Evolutionary conservation across 2,888 invertebrate species (phyloP).

Genomic region (Hymenopus coronatus): DNA sequence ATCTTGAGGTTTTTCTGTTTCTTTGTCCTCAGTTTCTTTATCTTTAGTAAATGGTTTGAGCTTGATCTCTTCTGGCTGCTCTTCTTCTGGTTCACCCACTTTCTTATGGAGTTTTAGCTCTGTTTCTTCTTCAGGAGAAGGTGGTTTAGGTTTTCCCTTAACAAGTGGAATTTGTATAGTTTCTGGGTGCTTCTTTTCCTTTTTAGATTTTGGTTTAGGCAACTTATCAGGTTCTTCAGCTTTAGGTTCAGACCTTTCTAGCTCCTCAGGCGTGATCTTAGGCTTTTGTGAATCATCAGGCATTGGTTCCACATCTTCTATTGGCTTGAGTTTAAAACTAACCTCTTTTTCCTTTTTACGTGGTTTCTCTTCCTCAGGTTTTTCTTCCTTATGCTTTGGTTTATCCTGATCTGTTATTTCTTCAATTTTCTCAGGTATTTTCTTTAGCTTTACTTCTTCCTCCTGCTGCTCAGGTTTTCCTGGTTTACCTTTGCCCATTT

Average conservation of each 20-base stretch:
- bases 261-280: neutral
- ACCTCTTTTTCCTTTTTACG: conserved; percentile 27
- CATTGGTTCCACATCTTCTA: conserved; percentile 1
- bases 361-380: conserved; percentile 20
- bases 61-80: conserved; percentile 36
- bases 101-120: conserved; percentile 38
- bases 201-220: conserved; percentile 39
- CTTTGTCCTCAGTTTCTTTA: conserved; percentile 38
- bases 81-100: conserved; percentile 44
- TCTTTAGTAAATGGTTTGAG: conserved; percentile 44
- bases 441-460: conserved; percentile 53
- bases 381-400: conserved; percentile 39
- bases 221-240: conserved; percentile 37
- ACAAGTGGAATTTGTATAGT: conserved; percentile 41
- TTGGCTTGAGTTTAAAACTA: neutral
- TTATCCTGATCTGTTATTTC: conserved; percentile 39
- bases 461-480: conserved; percentile 36
- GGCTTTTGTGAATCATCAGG: neutral
- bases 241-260: conserved; percentile 27
- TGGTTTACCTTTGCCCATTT: conserved; percentile 40
- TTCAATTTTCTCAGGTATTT: conserved; percentile 47
- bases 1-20: conserved; percentile 38
- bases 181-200: conserved; percentile 39
- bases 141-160: conserved; percentile 38
- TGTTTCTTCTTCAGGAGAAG: conserved; percentile 42